Evolutionary conservation across 2,888 invertebrate species (phyloP), one percentile per base, ranked within the genome.

Genomic region (Diarsia dahlii): DNA sequence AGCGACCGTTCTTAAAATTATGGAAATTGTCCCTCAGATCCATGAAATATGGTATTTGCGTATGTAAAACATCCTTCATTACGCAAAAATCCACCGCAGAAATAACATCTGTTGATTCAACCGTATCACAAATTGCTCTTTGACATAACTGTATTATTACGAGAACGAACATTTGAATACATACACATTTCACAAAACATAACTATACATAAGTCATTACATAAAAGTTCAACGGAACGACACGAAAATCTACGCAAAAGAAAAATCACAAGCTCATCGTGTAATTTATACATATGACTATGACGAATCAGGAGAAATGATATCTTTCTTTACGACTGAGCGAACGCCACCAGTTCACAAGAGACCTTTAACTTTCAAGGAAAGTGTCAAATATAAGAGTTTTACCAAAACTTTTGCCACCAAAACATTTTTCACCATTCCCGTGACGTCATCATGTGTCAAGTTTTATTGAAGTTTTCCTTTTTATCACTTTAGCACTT

Each of bases 391-490:
- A 50, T 67, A 69, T 28, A 45, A 56, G 58, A 80, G 87, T 18
- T 78, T 81, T 54, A 4, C 18, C 10, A 39, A 68, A 28, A 62
- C n/a, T 86, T 68, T 58, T n/a, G 63, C 9, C 65, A 58, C 60
- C 80, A 64, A 78, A 83, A 78, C 82, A 80, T 76, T 78, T 86
- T 87, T 79, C 39, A 8, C 67, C 76, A 86, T 86, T 64, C 64
- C 65, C 84, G 78, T 81, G 77, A 87, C 85, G 78, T 84, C 81
- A 77, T 85, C 81, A 84, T 88, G 87, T 88, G 87, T 89, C 87
- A 86, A 84, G 81, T 84, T 85, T 78, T 82, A 84, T 86, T 87
- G 78, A 81, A 83, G 78, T 85, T 76, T 45, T 62, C 64, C 48
- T 23, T 76, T 58, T 20, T 73, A 71, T 82, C 23, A 72, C n/a